Conservation (phyloP, 2,113 vertebrate species). For the Marmota flaviventris region DNA sequence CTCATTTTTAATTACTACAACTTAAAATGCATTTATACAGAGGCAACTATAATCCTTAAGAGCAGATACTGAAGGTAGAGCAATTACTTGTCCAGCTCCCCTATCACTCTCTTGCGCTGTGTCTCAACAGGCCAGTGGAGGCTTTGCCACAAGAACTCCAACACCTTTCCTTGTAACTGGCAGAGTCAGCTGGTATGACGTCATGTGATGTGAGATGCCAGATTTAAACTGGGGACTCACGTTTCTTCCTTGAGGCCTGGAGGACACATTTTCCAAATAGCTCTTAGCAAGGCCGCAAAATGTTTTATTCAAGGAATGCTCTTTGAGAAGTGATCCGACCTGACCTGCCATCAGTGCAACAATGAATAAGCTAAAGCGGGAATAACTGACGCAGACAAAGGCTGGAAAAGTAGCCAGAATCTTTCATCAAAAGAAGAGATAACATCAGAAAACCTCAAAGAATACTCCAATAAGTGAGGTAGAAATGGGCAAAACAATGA, state of each 20-base stretch:
- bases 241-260: background rate
- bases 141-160: background rate
- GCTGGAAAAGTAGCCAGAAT: background rate
- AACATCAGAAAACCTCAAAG: background rate
- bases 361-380: background rate
- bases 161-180: background rate
- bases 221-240: background rate
- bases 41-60: background rate
- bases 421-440: background rate
- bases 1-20: background rate
- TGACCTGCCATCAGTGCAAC: rapidly evolving
- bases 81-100: rapidly evolving
- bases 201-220: background rate
- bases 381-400: background rate
- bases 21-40: background rate
- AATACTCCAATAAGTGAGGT: background rate
- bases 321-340: background rate
- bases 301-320: background rate
- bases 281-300: background rate
- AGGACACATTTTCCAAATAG: background rate
- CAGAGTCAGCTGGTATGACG: background rate
- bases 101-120: background rate
- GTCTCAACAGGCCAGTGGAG: background rate
- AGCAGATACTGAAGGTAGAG: background rate
- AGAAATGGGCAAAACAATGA: background rate